These are phyloP conservation scores for Drosophila lacertosa DNA, from an alignment of 1,140 invertebrate species.

Conservation along the genomic window DNA sequence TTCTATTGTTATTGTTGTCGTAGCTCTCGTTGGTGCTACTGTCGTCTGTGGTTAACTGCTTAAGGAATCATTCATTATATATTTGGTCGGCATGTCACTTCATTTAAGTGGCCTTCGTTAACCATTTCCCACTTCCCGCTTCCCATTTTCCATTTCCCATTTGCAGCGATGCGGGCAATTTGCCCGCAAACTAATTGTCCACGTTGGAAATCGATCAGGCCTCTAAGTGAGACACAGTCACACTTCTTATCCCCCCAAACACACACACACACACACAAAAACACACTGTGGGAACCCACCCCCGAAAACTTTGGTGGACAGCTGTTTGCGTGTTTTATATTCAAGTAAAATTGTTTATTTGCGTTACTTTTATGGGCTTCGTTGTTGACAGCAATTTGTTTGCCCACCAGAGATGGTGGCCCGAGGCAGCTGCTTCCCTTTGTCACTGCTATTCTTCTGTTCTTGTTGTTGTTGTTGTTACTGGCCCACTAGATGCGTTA, in stretches of 20 bases:
- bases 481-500: slow-evolving; percentile 1
- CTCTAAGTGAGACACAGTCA: slow-evolving; percentile 39
- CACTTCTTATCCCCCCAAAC: not conserved
- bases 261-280: not conserved
- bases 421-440: slow-evolving; percentile 4
- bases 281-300: no score
- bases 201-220: slow-evolving; percentile 69
- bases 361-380: slow-evolving; percentile 68
- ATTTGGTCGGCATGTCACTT: slow-evolving; percentile 74
- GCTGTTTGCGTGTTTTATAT: slow-evolving; percentile 60
- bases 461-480: not conserved
- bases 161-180: slow-evolving; percentile 61
- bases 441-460: not conserved
- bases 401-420: slow-evolving; percentile 22
- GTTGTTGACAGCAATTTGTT: slow-evolving; percentile 73
- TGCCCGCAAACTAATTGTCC: slow-evolving; percentile 65
- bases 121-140: not conserved
- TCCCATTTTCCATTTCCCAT: slow-evolving; percentile 11
- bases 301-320: slow-evolving; percentile 8
- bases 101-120: slow-evolving; percentile 63
- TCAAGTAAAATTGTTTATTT: slow-evolving; percentile 77
- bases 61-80: slow-evolving; percentile 80
- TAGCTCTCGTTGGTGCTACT: slow-evolving; percentile 6
- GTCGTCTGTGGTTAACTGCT: slow-evolving; percentile 69
- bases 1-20: slow-evolving; percentile 4